These are phyloP conservation scores for Megaceryle maxima DNA, from an alignment of 2,113 vertebrate genomes.

Conservation along the genomic window DNA sequence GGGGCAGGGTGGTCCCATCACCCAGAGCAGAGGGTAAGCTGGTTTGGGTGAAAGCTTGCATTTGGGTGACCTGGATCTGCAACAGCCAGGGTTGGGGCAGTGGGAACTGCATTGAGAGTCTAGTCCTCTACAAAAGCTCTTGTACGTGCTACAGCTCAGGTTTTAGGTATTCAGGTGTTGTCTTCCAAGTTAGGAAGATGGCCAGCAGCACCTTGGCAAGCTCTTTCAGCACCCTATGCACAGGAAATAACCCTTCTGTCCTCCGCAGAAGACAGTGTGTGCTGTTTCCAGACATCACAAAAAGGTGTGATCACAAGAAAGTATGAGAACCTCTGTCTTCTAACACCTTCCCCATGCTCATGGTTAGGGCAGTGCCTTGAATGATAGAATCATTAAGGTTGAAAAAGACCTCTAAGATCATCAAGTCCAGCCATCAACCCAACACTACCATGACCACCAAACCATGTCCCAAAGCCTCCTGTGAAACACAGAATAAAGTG, in stretches of 20 bases:
- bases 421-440: too few species aligned
- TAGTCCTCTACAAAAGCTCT: background rate
- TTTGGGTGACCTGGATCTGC: background rate
- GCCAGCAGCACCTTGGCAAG: background rate
- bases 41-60: background rate
- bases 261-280: background rate
- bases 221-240: background rate
- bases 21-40: background rate
- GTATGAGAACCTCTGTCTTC: background rate
- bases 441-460: too few species aligned
- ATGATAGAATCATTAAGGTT: too few species aligned
- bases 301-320: background rate
- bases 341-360: background rate
- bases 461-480: background rate
- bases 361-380: background rate
- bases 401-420: too few species aligned
- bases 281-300: background rate
- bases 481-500: background rate
- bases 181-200: background rate
- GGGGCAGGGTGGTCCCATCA: background rate
- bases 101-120: background rate
- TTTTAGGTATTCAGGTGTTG: background rate
- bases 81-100: rapidly evolving
- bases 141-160: background rate
- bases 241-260: background rate